Evolutionary conservation across 2,113 vertebrate species (phyloP).

Genomic region (Conger conger): DNA sequence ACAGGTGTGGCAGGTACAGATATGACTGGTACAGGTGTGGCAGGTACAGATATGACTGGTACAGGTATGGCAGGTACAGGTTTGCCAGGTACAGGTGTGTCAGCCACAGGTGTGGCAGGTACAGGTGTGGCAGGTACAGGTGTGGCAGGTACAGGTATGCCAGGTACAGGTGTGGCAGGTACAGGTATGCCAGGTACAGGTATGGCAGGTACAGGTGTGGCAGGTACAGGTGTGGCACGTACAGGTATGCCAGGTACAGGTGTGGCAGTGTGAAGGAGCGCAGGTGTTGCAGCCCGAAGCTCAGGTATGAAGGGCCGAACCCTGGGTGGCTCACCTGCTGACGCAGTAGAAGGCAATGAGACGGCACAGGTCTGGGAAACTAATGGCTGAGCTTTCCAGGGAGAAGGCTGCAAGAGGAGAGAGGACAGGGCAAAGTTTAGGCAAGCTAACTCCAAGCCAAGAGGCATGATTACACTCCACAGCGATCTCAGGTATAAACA

Average conservation of each 20-base stretch:
- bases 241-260: too few relatives aligned
- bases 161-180: neutral
- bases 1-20: neutral
- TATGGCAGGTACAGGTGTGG: neutral
- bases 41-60: too few relatives aligned
- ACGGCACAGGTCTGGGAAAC: slow-evolving; percentile 80
- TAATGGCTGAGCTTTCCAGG: slow-evolving; percentile 76
- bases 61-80: too few relatives aligned
- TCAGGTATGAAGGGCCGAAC: neutral
- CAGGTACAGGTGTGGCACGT: neutral
- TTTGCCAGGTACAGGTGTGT: neutral
- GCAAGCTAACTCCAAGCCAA: neutral
- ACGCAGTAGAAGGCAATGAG: slow-evolving; percentile 84
- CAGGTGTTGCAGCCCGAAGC: neutral
- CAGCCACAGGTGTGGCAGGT: too few relatives aligned
- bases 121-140: neutral
- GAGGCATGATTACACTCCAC: neutral
- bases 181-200: too few relatives aligned
- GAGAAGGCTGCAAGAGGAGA: slow-evolving; percentile 63
- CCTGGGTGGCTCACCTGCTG: slow-evolving; percentile 61
- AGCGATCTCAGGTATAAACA: neutral
- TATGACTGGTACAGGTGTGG: too few relatives aligned
- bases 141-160: neutral
- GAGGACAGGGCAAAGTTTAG: neutral
- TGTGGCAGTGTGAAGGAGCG: neutral